Evolutionary conservation across 2,888 invertebrate genomes (phyloP), one percentile per base, ranked within the genome.

Genomic region (Phytoseiulus persimilis): DNA sequence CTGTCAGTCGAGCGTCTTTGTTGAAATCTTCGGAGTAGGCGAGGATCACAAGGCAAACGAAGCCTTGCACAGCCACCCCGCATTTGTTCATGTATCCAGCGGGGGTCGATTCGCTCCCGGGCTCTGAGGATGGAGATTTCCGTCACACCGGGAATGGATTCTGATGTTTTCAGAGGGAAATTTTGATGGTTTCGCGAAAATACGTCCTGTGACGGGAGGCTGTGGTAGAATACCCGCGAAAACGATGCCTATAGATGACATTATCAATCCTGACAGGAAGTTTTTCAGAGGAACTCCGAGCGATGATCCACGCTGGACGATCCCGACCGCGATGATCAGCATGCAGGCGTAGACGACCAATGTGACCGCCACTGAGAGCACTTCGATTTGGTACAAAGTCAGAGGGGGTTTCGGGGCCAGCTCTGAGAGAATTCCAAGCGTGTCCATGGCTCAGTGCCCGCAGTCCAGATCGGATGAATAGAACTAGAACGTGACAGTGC

Each of bases 251-350:
- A 87, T 28, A 2, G 87, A 33, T 32, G 87, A 87, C 87, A 87
- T 87, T 11, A 87, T 87, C 39, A 87, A 28, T 32, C 87, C 87
- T 6, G 87, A 87, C 11, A 87, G 32, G 39, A 87, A 87, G 23
- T 87, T 87, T 31, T 33, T 87, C 5, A 87, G 33, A 87, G 87
- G 87, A n/a, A 87, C 87, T 87, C 87, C 87, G n/a, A 39, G 18
- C 9, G 87, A 87, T 9, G 87, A 28, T 45, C 87, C 87, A n/a
- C 87, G 31, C 87, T 87, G 32, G n/a, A 87, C 32, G 45, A 87
- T 45, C n/a, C 87, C 87, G 31, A 87, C 32, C n/a, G 87, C 87
- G 33, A 87, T 87, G n/a, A 45, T 31, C 32, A 87, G 87, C 87
- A 87, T 87, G 87, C 87, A 87, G 9, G 14, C 0, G 18, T 87